Evolutionary conservation across 1,140 invertebrate species (phyloP).

Genomic region (Drosophila lowei): DNA sequence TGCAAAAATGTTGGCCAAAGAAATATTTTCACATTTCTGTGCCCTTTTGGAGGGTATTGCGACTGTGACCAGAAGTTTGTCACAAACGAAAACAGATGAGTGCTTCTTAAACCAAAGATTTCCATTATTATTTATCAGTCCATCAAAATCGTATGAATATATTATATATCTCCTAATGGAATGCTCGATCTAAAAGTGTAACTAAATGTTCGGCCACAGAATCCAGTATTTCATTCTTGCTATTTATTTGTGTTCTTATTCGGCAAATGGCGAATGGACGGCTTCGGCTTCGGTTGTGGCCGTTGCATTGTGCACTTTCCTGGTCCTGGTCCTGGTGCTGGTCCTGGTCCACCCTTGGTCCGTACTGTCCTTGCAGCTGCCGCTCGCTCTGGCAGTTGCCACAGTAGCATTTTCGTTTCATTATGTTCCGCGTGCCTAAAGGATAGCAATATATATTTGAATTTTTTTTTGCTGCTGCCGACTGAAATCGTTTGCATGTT

Average conservation of each 20-base stretch:
- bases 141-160: no score
- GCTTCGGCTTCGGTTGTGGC: constrained; percentile 42
- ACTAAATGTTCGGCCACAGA: no score
- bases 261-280: constrained; percentile 39
- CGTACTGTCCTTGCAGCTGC: constrained; percentile 48
- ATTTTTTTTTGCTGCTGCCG: constrained; percentile 35
- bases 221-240: no score
- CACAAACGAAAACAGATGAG: no score
- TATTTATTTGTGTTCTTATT: constrained; percentile 75
- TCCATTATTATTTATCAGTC: no score
- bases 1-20: constrained; percentile 81
- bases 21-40: constrained; percentile 79
- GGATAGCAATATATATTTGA: constrained; percentile 80
- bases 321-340: constrained; percentile 9
- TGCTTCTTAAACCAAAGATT: no score
- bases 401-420: constrained; percentile 80
- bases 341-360: constrained; percentile 5
- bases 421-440: constrained; percentile 78
- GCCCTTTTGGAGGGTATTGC: no score
- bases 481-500: constrained; percentile 35
- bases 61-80: no score
- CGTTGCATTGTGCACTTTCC: constrained; percentile 47
- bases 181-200: no score
- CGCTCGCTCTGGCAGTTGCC: constrained; percentile 34
- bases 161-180: no score